phyloP scores from a whole-genome alignment of 1,140 invertebrate genomes.

The Magallana angulata region DNA sequence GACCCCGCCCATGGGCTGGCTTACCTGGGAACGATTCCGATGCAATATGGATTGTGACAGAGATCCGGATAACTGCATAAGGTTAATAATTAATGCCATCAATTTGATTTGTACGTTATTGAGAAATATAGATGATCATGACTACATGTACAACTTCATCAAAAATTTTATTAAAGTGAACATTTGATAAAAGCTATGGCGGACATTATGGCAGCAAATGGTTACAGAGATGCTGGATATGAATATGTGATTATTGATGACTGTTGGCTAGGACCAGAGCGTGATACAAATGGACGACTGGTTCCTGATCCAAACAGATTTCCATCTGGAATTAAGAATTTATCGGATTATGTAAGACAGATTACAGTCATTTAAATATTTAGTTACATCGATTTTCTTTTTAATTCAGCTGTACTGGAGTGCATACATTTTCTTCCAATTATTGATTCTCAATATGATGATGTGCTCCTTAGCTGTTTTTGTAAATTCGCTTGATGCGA shows the following conservation, averaged over 20 bases:
- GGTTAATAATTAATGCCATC: conserved; percentile 61
- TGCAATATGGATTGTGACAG: conserved; percentile 77
- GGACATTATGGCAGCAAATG: conserved; percentile 92
- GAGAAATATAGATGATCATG: too few species aligned
- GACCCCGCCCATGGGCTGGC: conserved; percentile 79
- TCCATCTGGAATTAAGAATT: conserved; percentile 93
- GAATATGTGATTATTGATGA: conserved; percentile 97
- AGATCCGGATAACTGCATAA: conserved; percentile 78
- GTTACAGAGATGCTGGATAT: conserved; percentile 93
- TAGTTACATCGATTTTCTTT: too few species aligned
- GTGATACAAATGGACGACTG: conserved; percentile 87
- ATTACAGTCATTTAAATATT: too few species aligned
- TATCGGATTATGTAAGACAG: conserved; percentile 92
- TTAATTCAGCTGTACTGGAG: too few species aligned
- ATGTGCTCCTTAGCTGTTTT: too few species aligned
- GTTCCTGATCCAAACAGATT: conserved; percentile 92
- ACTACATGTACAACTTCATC: too few species aligned
- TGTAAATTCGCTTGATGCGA: too few species aligned
- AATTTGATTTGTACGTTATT: too few species aligned
- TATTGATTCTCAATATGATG: too few species aligned
- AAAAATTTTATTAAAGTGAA: conserved; percentile 84
- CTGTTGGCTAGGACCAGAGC: conserved; percentile 93
- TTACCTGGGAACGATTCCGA: conserved; percentile 78
- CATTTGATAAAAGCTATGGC: conserved; percentile 94
- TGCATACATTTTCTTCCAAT: too few species aligned